Percentiles rank a stretch among this genome's conserved stretches.
phyloP scores from a whole-genome alignment of 92 coral and sea anemone genomes.

The Porites evermanni region DNA sequence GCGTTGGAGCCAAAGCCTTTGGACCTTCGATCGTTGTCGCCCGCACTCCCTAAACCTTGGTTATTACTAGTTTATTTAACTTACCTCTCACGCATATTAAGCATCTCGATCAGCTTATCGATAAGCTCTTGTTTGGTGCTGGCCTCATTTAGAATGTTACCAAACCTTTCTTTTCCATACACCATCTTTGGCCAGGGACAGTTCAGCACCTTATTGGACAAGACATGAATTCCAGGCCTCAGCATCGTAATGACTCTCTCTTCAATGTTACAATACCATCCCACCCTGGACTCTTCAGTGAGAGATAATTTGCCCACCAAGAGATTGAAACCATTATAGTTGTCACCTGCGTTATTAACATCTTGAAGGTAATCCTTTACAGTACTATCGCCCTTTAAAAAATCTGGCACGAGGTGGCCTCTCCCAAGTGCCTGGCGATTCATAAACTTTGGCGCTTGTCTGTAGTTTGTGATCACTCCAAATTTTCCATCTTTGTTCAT shows the following conservation, averaged over 20 bases:
- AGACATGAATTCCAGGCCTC: conserved; percentile 79
- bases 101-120: conserved; percentile 64
- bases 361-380: conserved; percentile 55
- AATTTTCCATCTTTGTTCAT: conserved; percentile 79
- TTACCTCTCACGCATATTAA: conserved; percentile 80
- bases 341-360: conserved; percentile 48
- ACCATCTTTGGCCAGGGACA: conserved; percentile 92
- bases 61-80: not conserved
- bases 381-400: conserved; percentile 59
- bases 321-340: conserved; percentile 89
- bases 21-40: too few species aligned
- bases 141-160: conserved; percentile 57
- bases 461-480: conserved; percentile 86
- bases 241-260: conserved; percentile 60
- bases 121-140: conserved; percentile 63
- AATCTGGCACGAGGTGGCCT: conserved; percentile 83
- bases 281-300: conserved; percentile 53
- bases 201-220: conserved; percentile 82
- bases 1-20: too few species aligned
- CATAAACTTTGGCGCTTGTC: conserved; percentile 70
- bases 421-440: conserved; percentile 68
- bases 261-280: conserved; percentile 87
- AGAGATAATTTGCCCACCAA: conserved; percentile 75
- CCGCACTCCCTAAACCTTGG: too few species aligned
- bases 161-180: conserved; percentile 81